phyloP scores from a whole-genome alignment of 2,888 invertebrate genomes.

The Drosophila austrosaltans region DNA sequence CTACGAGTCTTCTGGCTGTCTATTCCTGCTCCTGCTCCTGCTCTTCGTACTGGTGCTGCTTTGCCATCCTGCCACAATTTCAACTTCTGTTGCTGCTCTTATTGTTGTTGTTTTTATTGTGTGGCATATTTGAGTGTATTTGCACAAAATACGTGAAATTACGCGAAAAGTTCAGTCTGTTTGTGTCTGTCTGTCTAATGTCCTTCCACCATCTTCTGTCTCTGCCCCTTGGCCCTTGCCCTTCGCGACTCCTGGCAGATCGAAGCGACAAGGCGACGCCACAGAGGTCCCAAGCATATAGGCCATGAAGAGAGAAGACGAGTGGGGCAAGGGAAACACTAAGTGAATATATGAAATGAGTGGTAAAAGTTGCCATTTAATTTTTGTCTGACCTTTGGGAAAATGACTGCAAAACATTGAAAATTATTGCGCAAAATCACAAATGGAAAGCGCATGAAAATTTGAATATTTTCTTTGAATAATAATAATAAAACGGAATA shows the following conservation, averaged over 20 bases:
- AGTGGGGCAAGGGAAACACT: constrained; percentile 35
- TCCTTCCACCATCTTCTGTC: constrained; percentile 18
- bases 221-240: neutral
- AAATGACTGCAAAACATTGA: constrained; percentile 6
- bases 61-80: too few relatives aligned
- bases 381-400: constrained; percentile 39
- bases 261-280: constrained; percentile 52
- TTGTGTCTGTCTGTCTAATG: constrained; percentile 31
- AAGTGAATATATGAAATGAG: constrained; percentile 46
- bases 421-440: neutral
- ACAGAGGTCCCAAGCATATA: constrained; percentile 41
- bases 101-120: constrained; percentile 41
- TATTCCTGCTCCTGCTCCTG: constrained; percentile 12
- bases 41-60: neutral
- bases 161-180: constrained; percentile 65
- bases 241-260: neutral
- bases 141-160: constrained; percentile 75
- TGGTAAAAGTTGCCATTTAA: constrained; percentile 65
- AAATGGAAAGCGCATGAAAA: constrained; percentile 1
- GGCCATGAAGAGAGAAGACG: neutral
- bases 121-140: constrained; percentile 73
- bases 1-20: neutral
- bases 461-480: neutral
- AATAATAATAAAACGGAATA: too few relatives aligned
- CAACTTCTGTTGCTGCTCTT: constrained; percentile 12